These are phyloP conservation scores for Bimastos eiseni DNA, from an alignment of 2,888 invertebrate species.

Conservation along the genomic window DNA sequence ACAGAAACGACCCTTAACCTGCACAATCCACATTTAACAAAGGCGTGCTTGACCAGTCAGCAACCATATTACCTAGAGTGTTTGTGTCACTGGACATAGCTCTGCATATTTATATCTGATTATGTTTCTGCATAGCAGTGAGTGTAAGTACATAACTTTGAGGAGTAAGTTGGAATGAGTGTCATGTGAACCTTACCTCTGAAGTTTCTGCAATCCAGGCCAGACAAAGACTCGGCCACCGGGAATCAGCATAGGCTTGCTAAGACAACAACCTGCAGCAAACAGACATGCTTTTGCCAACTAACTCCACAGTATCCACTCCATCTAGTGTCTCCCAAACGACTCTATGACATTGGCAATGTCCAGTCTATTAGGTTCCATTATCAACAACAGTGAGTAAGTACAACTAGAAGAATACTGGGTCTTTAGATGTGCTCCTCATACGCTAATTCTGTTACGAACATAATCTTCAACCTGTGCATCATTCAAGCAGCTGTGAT, in stretches of 20 bases:
- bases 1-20: too few species aligned
- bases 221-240: constrained; percentile 96
- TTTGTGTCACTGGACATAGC: too few species aligned
- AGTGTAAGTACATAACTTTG: too few species aligned
- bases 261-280: constrained; percentile 66
- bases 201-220: constrained; percentile 76
- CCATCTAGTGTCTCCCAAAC: not conserved
- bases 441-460: not conserved
- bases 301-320: not conserved
- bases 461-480: not conserved
- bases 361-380: not conserved
- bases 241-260: constrained; percentile 86
- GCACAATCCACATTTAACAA: too few species aligned
- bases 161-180: not conserved
- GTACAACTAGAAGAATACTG: not conserved
- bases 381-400: not conserved
- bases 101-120: too few species aligned
- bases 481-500: not conserved
- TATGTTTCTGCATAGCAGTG: too few species aligned
- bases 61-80: too few species aligned
- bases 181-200: constrained; percentile 59
- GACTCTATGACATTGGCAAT: too few species aligned
- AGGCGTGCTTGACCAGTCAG: too few species aligned
- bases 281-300: not conserved
- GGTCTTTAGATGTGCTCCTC: not conserved